Evolutionary conservation across 1,140 invertebrate genomes (phyloP).

Genomic region (Aphaenogaster floridana): DNA sequence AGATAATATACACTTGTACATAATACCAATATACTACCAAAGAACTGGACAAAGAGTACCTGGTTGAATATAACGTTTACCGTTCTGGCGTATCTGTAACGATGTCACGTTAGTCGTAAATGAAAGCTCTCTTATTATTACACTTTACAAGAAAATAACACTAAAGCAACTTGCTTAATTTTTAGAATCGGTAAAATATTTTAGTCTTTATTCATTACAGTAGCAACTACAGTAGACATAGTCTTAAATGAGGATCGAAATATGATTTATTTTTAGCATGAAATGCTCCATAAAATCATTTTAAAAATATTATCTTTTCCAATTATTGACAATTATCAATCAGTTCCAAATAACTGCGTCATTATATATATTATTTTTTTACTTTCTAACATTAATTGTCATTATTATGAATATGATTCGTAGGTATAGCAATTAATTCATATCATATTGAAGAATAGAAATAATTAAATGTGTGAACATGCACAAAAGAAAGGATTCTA

Average conservation of each 20-base stretch:
- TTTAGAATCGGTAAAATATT: neutral
- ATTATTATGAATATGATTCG: neutral
- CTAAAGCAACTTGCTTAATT: neutral
- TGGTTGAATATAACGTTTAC: constrained; percentile 38
- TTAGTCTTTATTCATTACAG: neutral
- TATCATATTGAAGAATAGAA: neutral
- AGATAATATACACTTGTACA: constrained; percentile 50
- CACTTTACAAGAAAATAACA: too few relatives aligned
- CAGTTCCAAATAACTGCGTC: neutral
- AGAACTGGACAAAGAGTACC: constrained; percentile 43
- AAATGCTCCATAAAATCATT: neutral
- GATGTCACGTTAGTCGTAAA: neutral
- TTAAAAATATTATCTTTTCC: neutral
- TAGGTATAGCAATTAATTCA: neutral
- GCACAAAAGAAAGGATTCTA: constrained; percentile 10
- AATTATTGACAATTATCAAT: neutral
- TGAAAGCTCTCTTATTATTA: neutral
- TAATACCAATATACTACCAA: constrained; percentile 41
- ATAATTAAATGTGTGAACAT: neutral
- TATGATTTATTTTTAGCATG: neutral
- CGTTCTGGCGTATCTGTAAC: constrained; percentile 39
- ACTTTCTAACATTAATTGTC: neutral
- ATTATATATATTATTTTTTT: neutral
- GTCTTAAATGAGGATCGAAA: neutral
- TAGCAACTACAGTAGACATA: neutral